Conservation (phyloP, 2,888 invertebrate species). For the Myathropa florea region DNA sequence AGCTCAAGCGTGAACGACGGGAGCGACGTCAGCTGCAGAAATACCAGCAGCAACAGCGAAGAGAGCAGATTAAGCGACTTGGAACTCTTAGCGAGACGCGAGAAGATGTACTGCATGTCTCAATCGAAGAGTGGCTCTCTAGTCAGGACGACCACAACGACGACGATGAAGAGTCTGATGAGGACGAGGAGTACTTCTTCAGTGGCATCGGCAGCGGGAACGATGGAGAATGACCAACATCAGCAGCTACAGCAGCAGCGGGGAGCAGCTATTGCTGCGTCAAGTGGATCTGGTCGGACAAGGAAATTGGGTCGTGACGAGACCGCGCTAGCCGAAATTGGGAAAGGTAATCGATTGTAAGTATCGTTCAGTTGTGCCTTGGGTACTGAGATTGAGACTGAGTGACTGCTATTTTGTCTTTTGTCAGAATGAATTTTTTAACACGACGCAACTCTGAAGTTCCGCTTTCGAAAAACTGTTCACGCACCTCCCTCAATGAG, state of each 20-base stretch:
- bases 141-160: conserved; percentile 78
- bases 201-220: conserved; percentile 76
- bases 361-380: too few species aligned
- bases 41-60: conserved; percentile 78
- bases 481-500: conserved; percentile 79
- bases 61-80: conserved; percentile 83
- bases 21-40: conserved; percentile 77
- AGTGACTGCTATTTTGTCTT: not conserved
- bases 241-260: not conserved
- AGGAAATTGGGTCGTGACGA: conserved; percentile 77
- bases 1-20: conserved; percentile 76
- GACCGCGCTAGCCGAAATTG: conserved; percentile 80
- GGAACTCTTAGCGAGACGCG: conserved; percentile 84
- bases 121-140: conserved; percentile 81
- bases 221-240: conserved; percentile 61
- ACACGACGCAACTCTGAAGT: conserved; percentile 80
- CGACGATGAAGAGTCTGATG: conserved; percentile 73
- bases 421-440: conserved; percentile 79
- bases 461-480: conserved; percentile 77
- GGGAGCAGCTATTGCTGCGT: conserved; percentile 8
- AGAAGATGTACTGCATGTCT: conserved; percentile 81
- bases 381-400: too few species aligned
- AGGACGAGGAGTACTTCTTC: conserved; percentile 81
- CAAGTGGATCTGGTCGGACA: conserved; percentile 62
- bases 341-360: conserved; percentile 80